phyloP scores from a whole-genome alignment of 2,797 vertebrate species.

The Sebastes matsubarae region DNA sequence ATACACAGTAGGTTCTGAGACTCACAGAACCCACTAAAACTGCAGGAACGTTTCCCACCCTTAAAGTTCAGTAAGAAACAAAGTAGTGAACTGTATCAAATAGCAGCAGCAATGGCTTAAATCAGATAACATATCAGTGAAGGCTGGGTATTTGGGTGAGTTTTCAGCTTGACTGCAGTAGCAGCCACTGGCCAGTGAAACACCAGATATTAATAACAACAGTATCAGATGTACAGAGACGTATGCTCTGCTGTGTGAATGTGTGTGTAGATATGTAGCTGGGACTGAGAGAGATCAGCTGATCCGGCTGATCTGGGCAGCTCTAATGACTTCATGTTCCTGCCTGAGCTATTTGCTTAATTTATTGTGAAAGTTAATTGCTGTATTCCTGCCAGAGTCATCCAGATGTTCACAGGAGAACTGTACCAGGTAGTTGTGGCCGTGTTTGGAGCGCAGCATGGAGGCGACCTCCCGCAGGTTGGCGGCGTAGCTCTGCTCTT shows the following conservation, averaged over 20 bases:
- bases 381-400: too few species aligned
- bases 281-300: constrained; percentile 1
- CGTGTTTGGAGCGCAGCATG: constrained; percentile 98
- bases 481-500: constrained; percentile 90
- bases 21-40: background rate
- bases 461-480: constrained; percentile 95
- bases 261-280: background rate
- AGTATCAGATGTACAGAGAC: background rate
- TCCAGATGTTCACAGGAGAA: background rate
- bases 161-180: background rate
- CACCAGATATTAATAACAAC: background rate
- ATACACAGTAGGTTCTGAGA: too few species aligned
- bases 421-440: constrained; percentile 92
- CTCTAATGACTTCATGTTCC: background rate
- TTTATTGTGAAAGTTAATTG: background rate
- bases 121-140: background rate
- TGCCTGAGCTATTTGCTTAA: background rate
- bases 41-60: background rate
- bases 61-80: background rate
- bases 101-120: background rate
- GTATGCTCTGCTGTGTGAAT: background rate
- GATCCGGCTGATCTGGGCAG: constrained; percentile 1
- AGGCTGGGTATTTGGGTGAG: background rate
- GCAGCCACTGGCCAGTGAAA: background rate
- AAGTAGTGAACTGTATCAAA: background rate